Base-by-base conservation (phyloP, 1,140 invertebrate genomes). In the Elymnias hypermnestra region DNA sequence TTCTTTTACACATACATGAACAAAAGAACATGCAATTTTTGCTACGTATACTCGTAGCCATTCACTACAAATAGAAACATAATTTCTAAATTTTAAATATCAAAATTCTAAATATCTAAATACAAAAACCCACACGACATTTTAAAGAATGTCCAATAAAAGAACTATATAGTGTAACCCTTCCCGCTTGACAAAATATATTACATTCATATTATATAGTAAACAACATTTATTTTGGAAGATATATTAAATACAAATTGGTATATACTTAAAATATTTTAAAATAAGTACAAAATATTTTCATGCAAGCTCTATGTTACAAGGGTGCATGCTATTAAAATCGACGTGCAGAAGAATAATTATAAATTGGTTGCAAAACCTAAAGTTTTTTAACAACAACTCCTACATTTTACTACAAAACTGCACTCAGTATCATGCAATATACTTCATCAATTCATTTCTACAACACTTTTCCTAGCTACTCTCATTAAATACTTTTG, bases 191-290 rank as follows among this genome's bases (percentile, higher is more conserved):
- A 60, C 49, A 60, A 55, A 63, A 75, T 66, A 57, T 63, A 55
- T 47, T 54, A 71, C 45, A 55, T 58, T 61, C 55, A 72, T n/a
- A n/a, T n/a, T 72, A 72, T 72, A 72, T 62, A 68, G 53, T 69
- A 65, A 64, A 64, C 52, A 71, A 77, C 81, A 84, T 84, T 84
- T 82, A 84, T 82, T 84, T 84, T 84, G 81, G 81, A 84, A 84
- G 81, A 84, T 76, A 78, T 68, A 68, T 64, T 68, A 50, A 62
- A 61, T 56, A 76, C 62, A 59, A 40, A 53, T 26, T 35, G 40
- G 48, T 39, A 38, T 52, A 72, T 71, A 76, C 53, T 60, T 67
- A 75, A 39, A 69, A 48, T 60, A 63, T 17, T 60, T 54, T 61
- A 23, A 56, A 36, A 62, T 53, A 33, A 63, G 55, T 52, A 52